Conservation (phyloP, 2,113 vertebrate genomes). For the Melanostigma gelatinosum region DNA sequence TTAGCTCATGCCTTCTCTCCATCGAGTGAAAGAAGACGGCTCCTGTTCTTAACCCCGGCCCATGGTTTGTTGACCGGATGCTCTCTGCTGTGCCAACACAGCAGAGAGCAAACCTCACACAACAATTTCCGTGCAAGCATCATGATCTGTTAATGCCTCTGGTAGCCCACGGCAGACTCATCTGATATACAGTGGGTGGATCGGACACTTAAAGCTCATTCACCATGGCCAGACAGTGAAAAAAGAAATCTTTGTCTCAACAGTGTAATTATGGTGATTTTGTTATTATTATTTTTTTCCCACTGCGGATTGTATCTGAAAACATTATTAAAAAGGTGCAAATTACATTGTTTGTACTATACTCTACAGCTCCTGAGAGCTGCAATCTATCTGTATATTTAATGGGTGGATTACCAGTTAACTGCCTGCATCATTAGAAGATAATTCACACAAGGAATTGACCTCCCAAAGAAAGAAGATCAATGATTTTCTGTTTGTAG, state of each 20-base stretch:
- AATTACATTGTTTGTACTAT: constrained; percentile 6
- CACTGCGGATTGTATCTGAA: constrained; percentile 12
- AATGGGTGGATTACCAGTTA: constrained; percentile 1
- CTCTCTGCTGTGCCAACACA: constrained; percentile 19
- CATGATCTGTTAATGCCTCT: constrained; percentile 26
- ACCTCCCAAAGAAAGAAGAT: background rate
- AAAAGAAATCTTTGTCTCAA: constrained; percentile 43
- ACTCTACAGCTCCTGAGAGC: constrained; percentile 1
- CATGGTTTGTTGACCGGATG: constrained; percentile 21
- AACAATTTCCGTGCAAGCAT: constrained; percentile 20
- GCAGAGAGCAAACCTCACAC: constrained; percentile 7
- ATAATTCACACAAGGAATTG: background rate
- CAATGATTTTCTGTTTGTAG: background rate
- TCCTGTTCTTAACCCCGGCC: constrained; percentile 11
- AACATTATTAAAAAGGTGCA: constrained; percentile 23
- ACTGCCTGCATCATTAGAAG: background rate
- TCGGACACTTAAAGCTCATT: constrained; percentile 42
- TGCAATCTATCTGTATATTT: background rate
- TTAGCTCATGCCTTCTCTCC: constrained; percentile 1
- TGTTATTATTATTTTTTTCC: background rate
- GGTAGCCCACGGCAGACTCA: constrained; percentile 39
- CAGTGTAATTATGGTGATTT: constrained; percentile 17
- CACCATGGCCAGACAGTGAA: constrained; percentile 21
- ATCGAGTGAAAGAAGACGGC: background rate
- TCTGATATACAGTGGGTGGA: constrained; percentile 33